Base-by-base conservation (phyloP, 2,888 invertebrate species). In the Xanthorhoe designata region DNA sequence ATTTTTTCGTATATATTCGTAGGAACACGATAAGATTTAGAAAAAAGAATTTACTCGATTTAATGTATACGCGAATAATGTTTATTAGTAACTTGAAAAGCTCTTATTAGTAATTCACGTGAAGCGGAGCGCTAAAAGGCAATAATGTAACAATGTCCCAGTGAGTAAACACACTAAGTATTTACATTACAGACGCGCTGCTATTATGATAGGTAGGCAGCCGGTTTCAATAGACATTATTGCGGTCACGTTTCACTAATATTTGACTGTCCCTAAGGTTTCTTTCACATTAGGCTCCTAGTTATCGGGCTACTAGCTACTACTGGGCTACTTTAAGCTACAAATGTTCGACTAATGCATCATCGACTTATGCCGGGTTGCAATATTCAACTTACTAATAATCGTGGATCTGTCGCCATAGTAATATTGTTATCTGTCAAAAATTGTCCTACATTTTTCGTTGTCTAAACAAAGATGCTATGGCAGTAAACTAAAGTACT, bases 241-340 rank as follows among this genome's bases (percentile, higher is more conserved):
- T 82, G 81, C 80, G 84, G 81, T 84, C 86, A 87, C 85, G 85
- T 83, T 81, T 82, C 66, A 78, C 84, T 86, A 86, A 86, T 84
- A 86, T 86, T 86, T 85, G 84, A 82, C 79, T 75, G 76, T 76
- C 77, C 80, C 75, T 74, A 77, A 72, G 13, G 13, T 13, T 42
- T 42, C 13, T 42, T 42, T 13, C 38, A 42, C 38, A 42, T 42
- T 42, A 13, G 38, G 38, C 38, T 6, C 24, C 7, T 7, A 32
- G 32, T 32, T 7, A 32, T 5, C 32, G 32, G 24, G 24, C 4
- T 24, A 24, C 24, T 24, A 3, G 24, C 24, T 3, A 24, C 24
- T 24, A 32, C 32, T 32, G 8, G 32, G 2, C 24, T 24, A 24
- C 32, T 7, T 0, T 32, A 7, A 32, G 32, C 8, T 32, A 1